These are phyloP conservation scores for Acleris laterana DNA, from an alignment of 2,888 invertebrate species.

Conservation along the genomic window DNA sequence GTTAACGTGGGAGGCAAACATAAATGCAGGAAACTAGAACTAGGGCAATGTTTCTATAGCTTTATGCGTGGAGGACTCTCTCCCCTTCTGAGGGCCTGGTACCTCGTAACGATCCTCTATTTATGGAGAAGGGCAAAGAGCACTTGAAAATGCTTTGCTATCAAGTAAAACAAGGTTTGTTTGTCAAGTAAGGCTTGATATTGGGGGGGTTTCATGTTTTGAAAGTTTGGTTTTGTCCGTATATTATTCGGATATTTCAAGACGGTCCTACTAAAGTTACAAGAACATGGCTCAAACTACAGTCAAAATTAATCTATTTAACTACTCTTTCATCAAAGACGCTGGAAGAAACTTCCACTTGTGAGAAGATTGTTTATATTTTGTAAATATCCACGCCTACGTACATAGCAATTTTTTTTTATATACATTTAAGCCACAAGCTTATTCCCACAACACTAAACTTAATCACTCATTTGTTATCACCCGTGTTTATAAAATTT, in stretches of 20 bases:
- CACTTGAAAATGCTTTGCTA: conserved; percentile 55
- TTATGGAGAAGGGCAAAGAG: conserved; percentile 53
- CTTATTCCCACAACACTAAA: no score
- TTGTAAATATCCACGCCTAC: no score
- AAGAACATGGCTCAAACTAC: background rate
- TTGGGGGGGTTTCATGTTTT: conserved; percentile 26
- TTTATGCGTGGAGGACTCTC: conserved; percentile 56
- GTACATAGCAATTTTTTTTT: no score
- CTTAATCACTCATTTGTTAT: no score
- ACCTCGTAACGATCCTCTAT: conserved; percentile 62
- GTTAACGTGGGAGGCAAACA: conserved; percentile 53
- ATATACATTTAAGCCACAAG: no score
- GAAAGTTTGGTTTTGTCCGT: conserved; percentile 17
- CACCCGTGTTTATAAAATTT: no score
- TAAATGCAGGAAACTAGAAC: conserved; percentile 50
- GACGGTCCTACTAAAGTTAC: background rate
- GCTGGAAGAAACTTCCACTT: no score
- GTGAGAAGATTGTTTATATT: no score
- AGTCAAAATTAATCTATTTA: no score
- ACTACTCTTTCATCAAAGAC: no score
- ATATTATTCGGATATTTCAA: conserved; percentile 1
- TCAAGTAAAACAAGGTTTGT: conserved; percentile 49
- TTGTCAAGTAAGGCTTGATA: conserved; percentile 4
- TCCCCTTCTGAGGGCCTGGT: conserved; percentile 39
- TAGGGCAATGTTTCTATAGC: conserved; percentile 63